Evolutionary conservation across 2,888 invertebrate genomes (phyloP), one percentile per base, ranked within the genome.

Genomic region (Dendrolimus pini): DNA sequence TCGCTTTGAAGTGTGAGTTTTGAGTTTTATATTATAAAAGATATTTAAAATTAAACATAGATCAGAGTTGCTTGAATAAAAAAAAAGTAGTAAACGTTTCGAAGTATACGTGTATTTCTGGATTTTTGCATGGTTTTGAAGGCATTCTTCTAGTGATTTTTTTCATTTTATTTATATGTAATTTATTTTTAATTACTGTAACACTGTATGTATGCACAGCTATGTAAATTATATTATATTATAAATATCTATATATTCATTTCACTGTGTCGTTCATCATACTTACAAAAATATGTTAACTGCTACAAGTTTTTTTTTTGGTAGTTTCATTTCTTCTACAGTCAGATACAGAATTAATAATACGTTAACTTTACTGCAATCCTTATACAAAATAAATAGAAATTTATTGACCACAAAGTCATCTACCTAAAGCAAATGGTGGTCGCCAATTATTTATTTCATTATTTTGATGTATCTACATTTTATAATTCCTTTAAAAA

Each of bases 71-170:
- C 3, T 30, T 30, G 30, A 30, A 30, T 30, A 6, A 1, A 61
- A 61, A 65, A 59, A 58, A 18, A 18, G 47, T 47, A 47, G 47
- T 47, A 18, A 18, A 18, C 18, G 18, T 47, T 47, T 47, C 47
- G 10, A 47, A 47, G 7, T 47, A 47, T 47, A 47, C 9, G 9
- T 10, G 9, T 47, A 47, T 30, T 30, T 47, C 47, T 47, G 9
- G 9, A 47, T 30, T 30, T 47, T 12, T 47, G 47, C 47, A 47
- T 47, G 30, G 30, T 30, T 30, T 30, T 30, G 87, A 87, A 88
- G 89, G 89, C 89, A 89, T 89, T 89, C 89, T 88, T 89, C 86
- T 83, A 71, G 66, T 66, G 60, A 67, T 59, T 62, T 56, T 64
- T 54, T 55, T 56, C 57, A 56, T 59, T 64, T 56, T 65, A 13